Conservation (phyloP, 53 echinoderm and acorn worm genomes). For the Patiria pectinifera region DNA sequence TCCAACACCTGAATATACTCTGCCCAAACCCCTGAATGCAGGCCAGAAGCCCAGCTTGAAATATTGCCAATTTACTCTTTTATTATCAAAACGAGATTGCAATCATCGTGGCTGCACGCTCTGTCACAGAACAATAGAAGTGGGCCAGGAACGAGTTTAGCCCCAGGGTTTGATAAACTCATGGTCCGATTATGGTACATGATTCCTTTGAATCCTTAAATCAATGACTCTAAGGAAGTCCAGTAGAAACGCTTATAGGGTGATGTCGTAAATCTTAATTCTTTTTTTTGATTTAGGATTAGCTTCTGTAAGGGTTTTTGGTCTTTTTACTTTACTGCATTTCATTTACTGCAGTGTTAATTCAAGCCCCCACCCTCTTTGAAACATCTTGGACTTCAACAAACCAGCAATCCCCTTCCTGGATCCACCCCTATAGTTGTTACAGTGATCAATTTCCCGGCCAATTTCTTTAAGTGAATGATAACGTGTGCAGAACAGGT, state of each 20-base stretch:
- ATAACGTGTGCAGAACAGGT: background rate
- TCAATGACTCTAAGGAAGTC: background rate
- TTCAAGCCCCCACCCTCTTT: no score
- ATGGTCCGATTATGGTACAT: background rate
- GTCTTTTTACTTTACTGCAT: no score
- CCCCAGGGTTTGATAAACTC: background rate
- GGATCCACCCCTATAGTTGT: no score
- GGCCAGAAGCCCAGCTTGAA: background rate
- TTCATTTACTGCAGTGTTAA: no score
- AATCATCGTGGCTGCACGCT: background rate
- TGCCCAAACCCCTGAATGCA: background rate
- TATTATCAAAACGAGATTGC: background rate
- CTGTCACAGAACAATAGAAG: background rate
- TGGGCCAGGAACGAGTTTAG: background rate
- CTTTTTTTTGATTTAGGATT: no score
- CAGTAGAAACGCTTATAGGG: background rate
- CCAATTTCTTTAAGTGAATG: no score
- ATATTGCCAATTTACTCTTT: background rate
- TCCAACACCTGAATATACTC: background rate
- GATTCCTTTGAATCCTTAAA: background rate
- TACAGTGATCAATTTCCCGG: no score
- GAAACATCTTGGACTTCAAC: no score
- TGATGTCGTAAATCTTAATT: background rate
- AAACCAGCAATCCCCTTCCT: no score
- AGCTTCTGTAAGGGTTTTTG: no score